Evolutionary conservation across 2,797 vertebrate species (phyloP).

Genomic region (Hirundo rustica): DNA sequence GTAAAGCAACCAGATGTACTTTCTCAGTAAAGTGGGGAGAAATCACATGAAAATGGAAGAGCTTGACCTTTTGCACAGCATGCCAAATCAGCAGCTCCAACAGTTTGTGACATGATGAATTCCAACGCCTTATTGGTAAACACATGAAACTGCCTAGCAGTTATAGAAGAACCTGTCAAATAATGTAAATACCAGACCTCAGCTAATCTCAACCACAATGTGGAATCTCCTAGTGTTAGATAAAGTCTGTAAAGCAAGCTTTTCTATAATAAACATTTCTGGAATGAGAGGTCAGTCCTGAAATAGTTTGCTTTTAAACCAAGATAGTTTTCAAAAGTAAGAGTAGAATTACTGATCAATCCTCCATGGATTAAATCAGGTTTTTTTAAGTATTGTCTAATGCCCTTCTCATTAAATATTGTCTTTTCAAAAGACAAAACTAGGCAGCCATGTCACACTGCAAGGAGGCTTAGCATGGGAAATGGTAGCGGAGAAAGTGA

Average conservation of each 20-base stretch:
- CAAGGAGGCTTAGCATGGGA: background rate
- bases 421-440: background rate
- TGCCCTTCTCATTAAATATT: background rate
- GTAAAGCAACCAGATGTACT: background rate
- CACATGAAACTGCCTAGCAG: background rate
- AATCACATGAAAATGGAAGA: background rate
- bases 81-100: background rate
- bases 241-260: background rate
- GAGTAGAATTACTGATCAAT: background rate
- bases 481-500: background rate
- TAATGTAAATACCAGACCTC: background rate
- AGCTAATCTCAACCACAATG: background rate
- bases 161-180: conserved; percentile 8
- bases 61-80: conserved; percentile 36
- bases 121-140: conserved; percentile 21
- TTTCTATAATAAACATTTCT: background rate
- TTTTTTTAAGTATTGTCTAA: background rate
- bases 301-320: background rate
- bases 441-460: background rate
- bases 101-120: background rate
- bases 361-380: background rate
- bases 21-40: background rate
- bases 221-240: background rate
- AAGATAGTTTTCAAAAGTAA: background rate
- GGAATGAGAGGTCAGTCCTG: background rate